Percentiles rank a stretch among this genome's conserved stretches.
These are phyloP conservation scores for Drosophila guanche DNA, from an alignment of 1,140 invertebrate genomes.

Conservation along the genomic window DNA sequence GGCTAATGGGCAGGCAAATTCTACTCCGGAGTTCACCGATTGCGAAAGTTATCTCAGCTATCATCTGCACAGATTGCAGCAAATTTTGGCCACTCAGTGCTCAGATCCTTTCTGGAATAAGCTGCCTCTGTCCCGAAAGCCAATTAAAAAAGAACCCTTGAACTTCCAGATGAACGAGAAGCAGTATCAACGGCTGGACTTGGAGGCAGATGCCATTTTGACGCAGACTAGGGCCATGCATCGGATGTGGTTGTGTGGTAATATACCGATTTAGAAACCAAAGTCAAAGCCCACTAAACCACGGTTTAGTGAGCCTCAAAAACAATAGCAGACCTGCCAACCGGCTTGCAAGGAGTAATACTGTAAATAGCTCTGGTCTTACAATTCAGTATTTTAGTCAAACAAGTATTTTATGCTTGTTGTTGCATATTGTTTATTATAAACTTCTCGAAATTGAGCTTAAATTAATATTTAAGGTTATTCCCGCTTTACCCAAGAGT, in stretches of 20 bases:
- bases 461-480: no score
- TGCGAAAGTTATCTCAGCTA: constrained; percentile 35
- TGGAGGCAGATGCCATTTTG: constrained; percentile 43
- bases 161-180: constrained; percentile 23
- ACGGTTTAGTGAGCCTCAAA: not conserved
- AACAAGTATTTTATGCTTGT: no score
- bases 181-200: constrained; percentile 31
- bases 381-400: no score
- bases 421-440: no score
- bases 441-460: no score
- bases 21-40: not conserved
- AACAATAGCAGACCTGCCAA: no score
- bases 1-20: no score
- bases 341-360: no score
- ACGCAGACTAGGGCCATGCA: constrained; percentile 50
- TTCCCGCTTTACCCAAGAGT: no score
- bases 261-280: constrained; percentile 30
- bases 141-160: not conserved
- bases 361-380: no score
- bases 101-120: constrained; percentile 4
- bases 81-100: constrained; percentile 33
- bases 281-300: not conserved
- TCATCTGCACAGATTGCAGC: constrained; percentile 37
- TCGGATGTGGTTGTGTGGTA: constrained; percentile 37
- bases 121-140: constrained; percentile 5